These are phyloP conservation scores for Tineola bisselliella DNA, from an alignment of 2,888 invertebrate species.

Conservation along the genomic window DNA sequence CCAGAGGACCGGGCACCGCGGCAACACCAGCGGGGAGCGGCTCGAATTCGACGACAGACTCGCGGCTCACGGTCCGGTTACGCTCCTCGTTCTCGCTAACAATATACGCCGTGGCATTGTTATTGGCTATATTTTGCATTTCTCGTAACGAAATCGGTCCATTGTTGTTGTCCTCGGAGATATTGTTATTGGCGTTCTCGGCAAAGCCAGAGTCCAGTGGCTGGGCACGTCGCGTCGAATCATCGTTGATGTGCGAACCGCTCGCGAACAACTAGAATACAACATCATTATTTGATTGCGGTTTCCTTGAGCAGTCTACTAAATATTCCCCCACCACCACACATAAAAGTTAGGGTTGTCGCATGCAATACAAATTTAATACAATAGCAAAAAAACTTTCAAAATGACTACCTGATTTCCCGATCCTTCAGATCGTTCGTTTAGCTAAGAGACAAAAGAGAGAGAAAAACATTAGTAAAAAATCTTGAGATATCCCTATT, in stretches of 20 bases:
- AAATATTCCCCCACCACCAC: neutral
- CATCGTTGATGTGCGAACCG: constrained; percentile 49
- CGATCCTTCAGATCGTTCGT: constrained; percentile 39
- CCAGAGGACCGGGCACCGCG: constrained; percentile 42
- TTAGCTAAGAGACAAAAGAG: constrained; percentile 53
- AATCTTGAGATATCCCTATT: too few relatives aligned
- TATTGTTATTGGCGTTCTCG: constrained; percentile 24
- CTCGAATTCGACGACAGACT: constrained; percentile 57
- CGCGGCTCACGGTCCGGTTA: constrained; percentile 37
- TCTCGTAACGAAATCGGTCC: constrained; percentile 64
- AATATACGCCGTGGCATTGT: constrained; percentile 64
- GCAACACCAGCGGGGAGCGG: constrained; percentile 45
- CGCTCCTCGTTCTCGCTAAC: constrained; percentile 57
- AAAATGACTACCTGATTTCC: constrained; percentile 52
- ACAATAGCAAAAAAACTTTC: neutral
- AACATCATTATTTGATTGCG: too few relatives aligned
- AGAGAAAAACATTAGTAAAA: constrained; percentile 33
- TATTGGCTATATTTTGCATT: constrained; percentile 68
- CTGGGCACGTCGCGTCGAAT: constrained; percentile 36
- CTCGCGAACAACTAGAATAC: constrained; percentile 46
- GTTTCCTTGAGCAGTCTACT: too few relatives aligned
- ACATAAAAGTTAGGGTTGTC: neutral
- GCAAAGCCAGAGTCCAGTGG: constrained; percentile 56
- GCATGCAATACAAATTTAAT: neutral
- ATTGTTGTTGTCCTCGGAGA: constrained; percentile 65